phyloP scores from a whole-genome alignment of 1,140 invertebrate genomes.

The Drosophila melanica region DNA sequence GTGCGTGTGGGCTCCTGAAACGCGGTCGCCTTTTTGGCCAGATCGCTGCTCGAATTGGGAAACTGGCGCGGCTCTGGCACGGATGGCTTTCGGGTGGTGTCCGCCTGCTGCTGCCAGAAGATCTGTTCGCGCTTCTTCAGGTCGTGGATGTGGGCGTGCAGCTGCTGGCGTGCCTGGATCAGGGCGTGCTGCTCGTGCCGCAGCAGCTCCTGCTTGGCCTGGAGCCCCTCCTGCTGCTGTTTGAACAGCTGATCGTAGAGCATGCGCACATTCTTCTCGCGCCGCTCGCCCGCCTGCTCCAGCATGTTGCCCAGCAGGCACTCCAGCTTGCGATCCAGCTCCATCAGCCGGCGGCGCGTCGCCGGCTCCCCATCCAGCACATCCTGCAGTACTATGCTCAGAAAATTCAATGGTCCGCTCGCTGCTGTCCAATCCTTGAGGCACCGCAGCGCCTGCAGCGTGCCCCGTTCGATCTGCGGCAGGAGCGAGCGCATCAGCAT shows the following conservation, averaged over 20 bases:
- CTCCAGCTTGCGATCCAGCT: conserved; percentile 56
- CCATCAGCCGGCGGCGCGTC: neutral
- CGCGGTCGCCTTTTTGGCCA: neutral
- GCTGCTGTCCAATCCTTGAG: conserved; percentile 38
- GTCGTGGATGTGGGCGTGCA: conserved; percentile 10
- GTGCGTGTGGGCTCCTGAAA: neutral
- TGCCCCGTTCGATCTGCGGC: conserved; percentile 9
- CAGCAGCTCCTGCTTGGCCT: conserved; percentile 18
- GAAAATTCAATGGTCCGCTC: conserved; percentile 32
- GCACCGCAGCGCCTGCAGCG: conserved; percentile 28
- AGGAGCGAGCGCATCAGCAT: neutral
- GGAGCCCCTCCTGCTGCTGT: conserved; percentile 26
- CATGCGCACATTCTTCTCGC: conserved; percentile 44
- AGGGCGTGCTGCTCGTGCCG: neutral
- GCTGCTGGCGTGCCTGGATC: conserved; percentile 3
- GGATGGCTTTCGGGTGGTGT: neutral
- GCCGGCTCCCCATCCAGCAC: conserved; percentile 27
- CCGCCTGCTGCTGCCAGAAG: conserved; percentile 10
- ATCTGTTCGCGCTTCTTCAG: conserved; percentile 26
- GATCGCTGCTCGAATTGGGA: neutral
- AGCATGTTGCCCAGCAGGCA: conserved; percentile 23
- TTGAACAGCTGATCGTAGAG: conserved; percentile 50
- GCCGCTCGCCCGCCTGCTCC: conserved; percentile 34
- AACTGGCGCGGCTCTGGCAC: too few relatives aligned
- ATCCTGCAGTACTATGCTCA: conserved; percentile 39